phyloP scores from a whole-genome alignment of 1,140 invertebrate genomes.

The Brachionus asplanchnoidis region DNA sequence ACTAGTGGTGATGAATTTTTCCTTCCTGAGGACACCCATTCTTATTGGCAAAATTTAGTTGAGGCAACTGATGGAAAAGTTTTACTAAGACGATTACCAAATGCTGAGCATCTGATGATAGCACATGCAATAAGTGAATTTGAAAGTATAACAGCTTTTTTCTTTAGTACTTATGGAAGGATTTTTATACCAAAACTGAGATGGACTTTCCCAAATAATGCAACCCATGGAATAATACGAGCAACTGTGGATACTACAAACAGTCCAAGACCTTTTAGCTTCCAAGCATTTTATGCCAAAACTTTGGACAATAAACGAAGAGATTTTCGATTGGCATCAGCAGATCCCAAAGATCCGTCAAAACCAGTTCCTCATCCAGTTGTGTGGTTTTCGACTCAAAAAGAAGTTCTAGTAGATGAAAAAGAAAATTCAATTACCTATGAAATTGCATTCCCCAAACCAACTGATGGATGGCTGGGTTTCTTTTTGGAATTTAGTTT shows the following conservation, averaged over 20 bases:
- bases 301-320: constrained; percentile 18
- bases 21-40: constrained; percentile 50
- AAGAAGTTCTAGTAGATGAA: background rate
- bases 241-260: background rate
- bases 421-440: background rate
- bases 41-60: constrained; percentile 48
- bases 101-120: constrained; percentile 48
- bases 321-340: constrained; percentile 4
- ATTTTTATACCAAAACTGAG: background rate
- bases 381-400: background rate
- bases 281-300: background rate
- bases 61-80: constrained; percentile 44
- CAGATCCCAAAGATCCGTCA: constrained; percentile 13
- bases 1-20: constrained; percentile 53
- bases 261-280: background rate
- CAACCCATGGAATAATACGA: constrained; percentile 11
- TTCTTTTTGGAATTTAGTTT: constrained; percentile 49
- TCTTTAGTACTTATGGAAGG: constrained; percentile 44
- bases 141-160: constrained; percentile 47
- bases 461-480: constrained; percentile 46
- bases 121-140: constrained; percentile 47
- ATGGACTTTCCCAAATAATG: constrained; percentile 29
- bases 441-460: constrained; percentile 43
- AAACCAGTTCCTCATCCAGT: background rate
- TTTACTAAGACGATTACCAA: constrained; percentile 44